Evolutionary conservation across 30 jellyfish, hydroid and myxozoan genomes (phyloP), one percentile per base, ranked within the genome.

Genomic region (Hydractinia echinata): DNA sequence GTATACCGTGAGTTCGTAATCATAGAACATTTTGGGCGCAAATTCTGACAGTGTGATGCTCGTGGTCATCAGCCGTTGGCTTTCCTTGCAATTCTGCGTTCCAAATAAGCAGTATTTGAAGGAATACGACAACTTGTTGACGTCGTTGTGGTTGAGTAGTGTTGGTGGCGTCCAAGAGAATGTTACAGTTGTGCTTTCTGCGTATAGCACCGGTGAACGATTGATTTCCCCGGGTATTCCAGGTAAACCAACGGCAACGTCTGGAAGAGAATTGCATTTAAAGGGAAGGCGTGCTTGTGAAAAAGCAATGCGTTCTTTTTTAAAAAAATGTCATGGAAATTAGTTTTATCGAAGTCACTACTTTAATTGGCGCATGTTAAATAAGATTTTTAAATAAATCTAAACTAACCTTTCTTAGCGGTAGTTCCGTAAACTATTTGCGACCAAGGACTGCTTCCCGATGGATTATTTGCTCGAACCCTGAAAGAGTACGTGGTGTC

Each of bases 401-500:
- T 64, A 64, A 4, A 13, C 19, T 6, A 13, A 64, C 9, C 10
- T n/a, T 13, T 7, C 39, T n/a, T 51, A 44, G 18, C 39, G 18
- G 39, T n/a, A 51, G 10, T 44, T 64, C 39, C 74, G 74, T 13
- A 64, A 0, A 6, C 7, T 4, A 13, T n/a, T 64, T 44, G 18
- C 2, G 74, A 64, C 74, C 74, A 64, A n/a, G 74, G 74, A 7
- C 74, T 51, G 39, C 8, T 44, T 7, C 74, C 74, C 10, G 74
- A 64, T 51, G 74, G 74, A 64, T 64, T 64, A 51, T 64, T n/a
- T n/a, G 6, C 74, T 64, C 74, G 74, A 64, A 8, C 9, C 39
- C 74, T 44, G 7, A 64, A 13, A 64, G 19, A 51, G 39, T 64
- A 64, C 8, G 39, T 13, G 39, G 74, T 64, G 74, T 64, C 74